Evolutionary conservation across 2,113 vertebrate species (phyloP).

Genomic region (Etia nguti): DNA sequence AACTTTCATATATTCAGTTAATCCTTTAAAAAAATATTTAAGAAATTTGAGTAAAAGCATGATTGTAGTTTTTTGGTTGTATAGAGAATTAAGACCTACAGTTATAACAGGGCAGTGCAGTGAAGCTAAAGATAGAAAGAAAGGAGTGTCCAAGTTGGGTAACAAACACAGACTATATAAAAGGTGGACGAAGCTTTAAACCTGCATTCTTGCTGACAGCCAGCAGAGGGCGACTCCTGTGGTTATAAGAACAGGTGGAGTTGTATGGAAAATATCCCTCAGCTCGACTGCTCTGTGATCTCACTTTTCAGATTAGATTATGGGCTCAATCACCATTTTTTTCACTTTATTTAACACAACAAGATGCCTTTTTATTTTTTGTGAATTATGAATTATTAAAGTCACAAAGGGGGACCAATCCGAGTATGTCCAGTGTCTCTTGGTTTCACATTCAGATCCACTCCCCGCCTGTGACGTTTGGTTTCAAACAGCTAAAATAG

Average conservation of each 20-base stretch:
- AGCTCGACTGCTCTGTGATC: background rate
- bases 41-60: background rate
- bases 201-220: background rate
- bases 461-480: background rate
- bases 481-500: background rate
- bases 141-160: background rate
- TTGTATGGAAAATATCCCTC: background rate
- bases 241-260: background rate
- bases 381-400: background rate
- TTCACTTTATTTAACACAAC: fast-evolving
- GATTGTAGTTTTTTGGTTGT: background rate
- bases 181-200: background rate
- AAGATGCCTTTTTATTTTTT: background rate
- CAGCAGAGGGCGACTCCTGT: background rate
- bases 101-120: background rate
- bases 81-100: background rate
- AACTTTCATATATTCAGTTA: background rate
- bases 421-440: background rate
- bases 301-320: background rate
- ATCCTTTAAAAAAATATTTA: background rate
- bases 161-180: background rate
- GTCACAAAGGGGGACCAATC: background rate
- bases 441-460: background rate
- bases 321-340: background rate
- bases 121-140: background rate